Base-by-base conservation (phyloP, 2,888 invertebrate genomes). In the Hemaris fuciformis region DNA sequence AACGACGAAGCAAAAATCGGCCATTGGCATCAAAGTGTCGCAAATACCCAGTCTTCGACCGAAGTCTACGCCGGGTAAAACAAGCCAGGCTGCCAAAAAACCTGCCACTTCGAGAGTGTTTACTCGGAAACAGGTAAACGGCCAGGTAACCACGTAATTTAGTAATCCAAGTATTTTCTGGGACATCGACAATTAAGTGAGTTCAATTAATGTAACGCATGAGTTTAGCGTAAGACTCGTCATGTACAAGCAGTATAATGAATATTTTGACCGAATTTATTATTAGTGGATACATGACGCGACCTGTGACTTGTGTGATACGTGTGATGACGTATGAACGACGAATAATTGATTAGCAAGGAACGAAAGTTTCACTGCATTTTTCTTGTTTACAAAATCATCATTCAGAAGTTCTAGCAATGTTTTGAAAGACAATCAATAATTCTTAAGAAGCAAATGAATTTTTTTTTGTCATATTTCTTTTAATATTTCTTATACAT, bases 1-100 rank as follows among this genome's bases (percentile, higher is more conserved):
- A 3, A 81, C 89, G n/a, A 82, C 87, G 0, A 93, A 93, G 62
- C 93, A 93, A 60, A 93, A 93, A 66, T 84, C 93, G 2, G 87
- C 92, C 0, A 91, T 92, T 42, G 91, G 89, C 1, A 90, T 92
- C 31, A 74, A 88, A 63, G 84, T 89, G 53, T 90, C 91, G 8
- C 92, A 91, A 67, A 91, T 92, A 68, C 91, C 92, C 0, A 88
- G 90, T 64, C 71, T 88, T 62, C 80, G 84, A 62, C 86, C 89
- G 0, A 89, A 89, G 64, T 66, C 85, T 15, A 72, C 75, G 7
- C 79, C 83, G 1, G 75, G 64, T 31, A 84, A 84, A 63, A 62
- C 75, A 4, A 70, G 66, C 7, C 80, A 79, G 64, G 71, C 74
- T 34, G 71, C 74, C 1, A 86, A 81, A 65, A 89, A 86, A 66